Base-by-base conservation (phyloP, 53 echinoderm and acorn worm species). In the Temnopleurus reevesii region DNA sequence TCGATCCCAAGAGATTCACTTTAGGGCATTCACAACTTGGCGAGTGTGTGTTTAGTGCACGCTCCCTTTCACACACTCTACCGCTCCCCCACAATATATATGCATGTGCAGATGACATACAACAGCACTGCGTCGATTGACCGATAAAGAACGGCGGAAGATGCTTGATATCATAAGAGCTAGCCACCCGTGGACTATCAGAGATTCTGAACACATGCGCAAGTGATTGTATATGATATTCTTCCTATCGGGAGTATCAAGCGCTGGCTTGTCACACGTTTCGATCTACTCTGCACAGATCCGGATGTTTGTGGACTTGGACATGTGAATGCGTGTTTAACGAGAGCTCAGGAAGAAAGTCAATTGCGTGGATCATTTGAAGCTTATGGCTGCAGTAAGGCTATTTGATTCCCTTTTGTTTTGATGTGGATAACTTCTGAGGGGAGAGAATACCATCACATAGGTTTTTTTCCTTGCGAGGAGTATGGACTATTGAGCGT, bases 221-320 rank as follows among this genome's bases (percentile, higher is more conserved):
- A 71, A 38, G 71, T 71, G n/a, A n/a, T n/a, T n/a, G n/a, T n/a
- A n/a, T n/a, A n/a, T n/a, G 71, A 71, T 71, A 71, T 71, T 71
- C 36, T 71, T 71, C 41, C 43, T 71, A 19, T 43, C 23, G n/a
- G 1, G 71, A 19, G 36, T 71, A 21, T 71, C 41, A 27, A 71
- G 71, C 9, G 71, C 41, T 38, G 41, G 71, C 41, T 38, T n/a
- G 71, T 71, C 71, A 71, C 41, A 71, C 71, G 19, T 41, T 41
- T 71, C 13, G 41, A 38, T 38, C n/a, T n/a, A n/a, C 71, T 43
- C 36, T 71, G 41, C 36, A 71, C 71, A 71, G 71, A 71, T 71
- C 71, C 9, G 41, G 36, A 41, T 71, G 21, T 71, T 71, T 71
- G 71, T 71, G 71, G 71, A 71, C 71, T 71, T n/a, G 21, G 15